A percentile compares a stretch with the other conserved stretches of the same genome.
Conservation (phyloP, 1,140 invertebrate species). For the Samia ricini region DNA sequence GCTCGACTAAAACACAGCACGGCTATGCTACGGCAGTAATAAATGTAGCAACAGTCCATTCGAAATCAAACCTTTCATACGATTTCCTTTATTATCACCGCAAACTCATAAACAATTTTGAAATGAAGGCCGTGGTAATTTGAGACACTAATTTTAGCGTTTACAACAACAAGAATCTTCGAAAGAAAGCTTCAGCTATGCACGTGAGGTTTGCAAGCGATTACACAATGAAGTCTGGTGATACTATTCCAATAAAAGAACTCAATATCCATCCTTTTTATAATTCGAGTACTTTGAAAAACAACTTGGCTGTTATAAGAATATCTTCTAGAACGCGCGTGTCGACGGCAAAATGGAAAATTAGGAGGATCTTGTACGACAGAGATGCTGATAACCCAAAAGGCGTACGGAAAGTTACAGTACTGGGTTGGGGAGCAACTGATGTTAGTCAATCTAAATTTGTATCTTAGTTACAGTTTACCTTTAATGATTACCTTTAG, state of each 20-base stretch:
- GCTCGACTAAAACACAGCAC: too few relatives aligned
- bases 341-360: slow-evolving; percentile 10
- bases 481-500: too few relatives aligned
- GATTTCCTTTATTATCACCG: too few relatives aligned
- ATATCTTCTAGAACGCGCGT: background rate
- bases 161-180: slow-evolving; percentile 5
- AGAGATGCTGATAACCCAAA: background rate
- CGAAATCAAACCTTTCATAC: too few relatives aligned
- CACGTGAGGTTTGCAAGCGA: slow-evolving; percentile 25
- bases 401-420: slow-evolving; percentile 1
- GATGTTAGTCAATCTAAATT: slow-evolving; percentile 7
- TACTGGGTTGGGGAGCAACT: slow-evolving; percentile 26
- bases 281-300: slow-evolving; percentile 16
- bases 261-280: slow-evolving; percentile 29
- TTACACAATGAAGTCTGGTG: slow-evolving; percentile 14
- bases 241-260: slow-evolving; percentile 10
- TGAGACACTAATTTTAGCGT: slow-evolving; percentile 1
- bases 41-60: too few relatives aligned
- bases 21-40: too few relatives aligned
- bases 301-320: slow-evolving; percentile 30
- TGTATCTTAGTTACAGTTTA: too few relatives aligned
- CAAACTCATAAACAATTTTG: too few relatives aligned
- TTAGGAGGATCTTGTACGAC: slow-evolving; percentile 23
- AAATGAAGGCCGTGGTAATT: too few relatives aligned
- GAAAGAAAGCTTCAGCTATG: slow-evolving; percentile 11